These are phyloP conservation scores for Sitophilus oryzae DNA, from an alignment of 1,140 invertebrate species.

Conservation along the genomic window DNA sequence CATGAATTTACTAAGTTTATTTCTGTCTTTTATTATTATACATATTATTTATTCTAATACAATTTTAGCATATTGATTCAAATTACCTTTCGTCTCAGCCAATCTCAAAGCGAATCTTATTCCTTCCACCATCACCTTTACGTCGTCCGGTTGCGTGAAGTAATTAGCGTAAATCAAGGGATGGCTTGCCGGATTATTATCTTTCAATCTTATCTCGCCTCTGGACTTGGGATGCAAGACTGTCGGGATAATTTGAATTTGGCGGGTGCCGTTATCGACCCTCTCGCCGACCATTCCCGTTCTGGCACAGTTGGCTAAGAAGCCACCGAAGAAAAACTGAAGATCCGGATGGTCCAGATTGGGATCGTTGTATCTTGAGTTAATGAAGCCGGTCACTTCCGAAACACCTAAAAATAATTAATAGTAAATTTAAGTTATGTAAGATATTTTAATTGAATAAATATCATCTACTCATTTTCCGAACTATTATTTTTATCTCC, in stretches of 20 bases:
- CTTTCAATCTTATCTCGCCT: constrained; percentile 65
- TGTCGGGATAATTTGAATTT: constrained; percentile 58
- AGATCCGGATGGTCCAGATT: constrained; percentile 74
- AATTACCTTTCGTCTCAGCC: constrained; percentile 55
- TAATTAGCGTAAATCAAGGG: constrained; percentile 81
- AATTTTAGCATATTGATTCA: not conserved
- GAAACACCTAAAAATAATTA: constrained; percentile 68
- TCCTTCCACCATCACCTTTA: constrained; percentile 68
- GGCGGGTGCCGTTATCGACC: constrained; percentile 53
- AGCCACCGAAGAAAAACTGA: constrained; percentile 80
- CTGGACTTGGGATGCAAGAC: constrained; percentile 75
- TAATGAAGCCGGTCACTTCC: constrained; percentile 75
- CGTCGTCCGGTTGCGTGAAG: constrained; percentile 60
- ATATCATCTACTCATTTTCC: too few species aligned
- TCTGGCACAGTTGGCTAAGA: constrained; percentile 72
- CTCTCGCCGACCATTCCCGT: constrained; percentile 78
- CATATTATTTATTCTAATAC: too few species aligned
- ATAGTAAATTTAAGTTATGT: too few species aligned
- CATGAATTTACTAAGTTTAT: too few species aligned
- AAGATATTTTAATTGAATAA: too few species aligned
- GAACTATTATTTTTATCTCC: too few species aligned
- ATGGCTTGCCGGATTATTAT: constrained; percentile 59
- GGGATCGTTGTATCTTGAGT: constrained; percentile 71
- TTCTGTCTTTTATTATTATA: too few species aligned
- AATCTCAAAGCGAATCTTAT: constrained; percentile 71